Conservation (phyloP, 2,797 vertebrate genomes). For the Pristis pectinata region DNA sequence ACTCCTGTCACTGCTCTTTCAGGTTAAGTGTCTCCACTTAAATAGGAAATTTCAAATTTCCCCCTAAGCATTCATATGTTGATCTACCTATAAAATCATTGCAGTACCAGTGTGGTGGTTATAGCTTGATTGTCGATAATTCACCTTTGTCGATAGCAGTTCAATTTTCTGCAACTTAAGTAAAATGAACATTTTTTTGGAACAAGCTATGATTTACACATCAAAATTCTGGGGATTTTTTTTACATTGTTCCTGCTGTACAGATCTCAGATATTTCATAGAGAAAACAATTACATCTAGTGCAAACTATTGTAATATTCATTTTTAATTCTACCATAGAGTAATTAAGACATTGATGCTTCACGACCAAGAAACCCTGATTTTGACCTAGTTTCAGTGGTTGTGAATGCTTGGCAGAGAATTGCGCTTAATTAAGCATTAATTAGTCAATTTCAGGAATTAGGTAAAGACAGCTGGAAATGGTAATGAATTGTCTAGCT, state of each 20-base stretch:
- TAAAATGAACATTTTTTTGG: not conserved
- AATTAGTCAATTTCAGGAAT: slow-evolving; percentile 8
- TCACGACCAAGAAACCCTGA: not conserved
- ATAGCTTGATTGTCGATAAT: not conserved
- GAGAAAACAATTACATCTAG: not conserved
- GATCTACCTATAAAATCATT: not conserved
- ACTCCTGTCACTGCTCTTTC: not conserved
- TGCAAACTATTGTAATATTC: not conserved
- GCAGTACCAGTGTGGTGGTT: not conserved
- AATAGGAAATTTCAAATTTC: not conserved
- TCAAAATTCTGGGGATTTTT: not conserved
- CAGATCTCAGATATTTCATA: not conserved
- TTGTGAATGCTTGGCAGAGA: not conserved
- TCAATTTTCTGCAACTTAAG: not conserved
- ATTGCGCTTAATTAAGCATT: not conserved
- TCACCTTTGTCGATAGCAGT: not conserved
- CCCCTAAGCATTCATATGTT: not conserved
- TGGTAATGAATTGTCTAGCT: not conserved
- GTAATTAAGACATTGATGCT: not conserved
- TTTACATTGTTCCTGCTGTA: not conserved
- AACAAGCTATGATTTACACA: not conserved
- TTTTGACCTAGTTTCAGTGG: not conserved
- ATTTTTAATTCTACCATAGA: too few relatives aligned
- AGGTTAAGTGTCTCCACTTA: not conserved
- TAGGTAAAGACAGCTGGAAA: not conserved